Base-by-base conservation (phyloP, 2,113 vertebrate species). In the Ophiodon elongatus region DNA sequence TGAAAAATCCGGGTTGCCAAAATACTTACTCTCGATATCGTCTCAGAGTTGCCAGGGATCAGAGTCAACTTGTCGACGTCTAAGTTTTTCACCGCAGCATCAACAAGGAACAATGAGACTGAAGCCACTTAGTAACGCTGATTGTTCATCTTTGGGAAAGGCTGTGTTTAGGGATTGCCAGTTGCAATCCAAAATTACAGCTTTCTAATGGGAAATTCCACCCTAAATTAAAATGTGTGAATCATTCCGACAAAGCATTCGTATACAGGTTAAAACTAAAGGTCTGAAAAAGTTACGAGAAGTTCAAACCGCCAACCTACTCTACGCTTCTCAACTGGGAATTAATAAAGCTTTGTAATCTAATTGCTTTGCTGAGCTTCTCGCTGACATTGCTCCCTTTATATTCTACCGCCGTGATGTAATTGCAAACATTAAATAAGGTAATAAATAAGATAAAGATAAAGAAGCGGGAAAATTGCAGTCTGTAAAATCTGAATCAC, bases 21-120 rank as follows among this genome's bases (percentile, higher is more conserved):
- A 91, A 92, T 76, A 82, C 73, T 78, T 69, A 74, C 54, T 5
- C 63, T 64, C 23, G n/a, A 79, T 82, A 66, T 73, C 85, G 78
- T 90, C 80, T 85, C 37, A 0, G 54, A 85, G 84, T 79, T 82
- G 21, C n/a, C n/a, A n/a, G 31, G 80, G 87, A 89, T 90, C 90
- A 87, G 90, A 93, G 65, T 76, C 71, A 77, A 89, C 91, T 84
- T 86, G 88, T 91, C 74, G 0, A 63, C 62, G 33, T 47, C 39
- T 86, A 54, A 88, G 73, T 81, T 72, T 73, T 29, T 73, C 57
- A 86, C 62, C 59, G 29, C 27, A 63, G n/a, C 74, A 39, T 71
- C 59, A 37, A 82, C 81, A 86, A 73, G 80, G 77, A 89, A 89
- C 93, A 92, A 85, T 83, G 79, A 73, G 75, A 4, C 65, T 54